Evolutionary conservation across 2,888 invertebrate species (phyloP).

Genomic region (Eristalis intricaria): DNA sequence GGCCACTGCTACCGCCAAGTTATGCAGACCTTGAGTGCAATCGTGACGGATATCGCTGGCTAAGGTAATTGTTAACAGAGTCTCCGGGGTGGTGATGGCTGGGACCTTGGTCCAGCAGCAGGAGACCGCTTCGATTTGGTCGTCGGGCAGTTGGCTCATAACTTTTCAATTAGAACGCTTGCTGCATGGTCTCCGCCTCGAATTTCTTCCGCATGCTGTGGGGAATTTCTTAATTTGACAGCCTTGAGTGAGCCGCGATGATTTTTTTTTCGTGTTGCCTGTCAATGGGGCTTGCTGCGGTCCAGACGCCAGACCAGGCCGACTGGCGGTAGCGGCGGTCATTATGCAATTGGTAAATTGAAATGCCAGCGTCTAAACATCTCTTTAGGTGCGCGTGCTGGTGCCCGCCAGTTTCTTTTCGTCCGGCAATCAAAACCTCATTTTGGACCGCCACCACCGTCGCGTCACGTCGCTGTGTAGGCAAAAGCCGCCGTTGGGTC

Average conservation of each 20-base stretch:
- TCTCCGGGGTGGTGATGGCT: constrained; percentile 9
- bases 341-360: constrained; percentile 64
- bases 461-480: constrained; percentile 10
- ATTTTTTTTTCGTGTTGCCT: constrained; percentile 30
- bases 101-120: constrained; percentile 49
- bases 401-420: constrained; percentile 22
- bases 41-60: constrained; percentile 66
- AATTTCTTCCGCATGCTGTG: constrained; percentile 68
- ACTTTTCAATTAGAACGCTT: constrained; percentile 70
- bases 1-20: constrained; percentile 37
- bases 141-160: constrained; percentile 61
- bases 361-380: constrained; percentile 51
- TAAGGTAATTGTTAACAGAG: constrained; percentile 61
- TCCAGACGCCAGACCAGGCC: neutral
- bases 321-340: constrained; percentile 6
- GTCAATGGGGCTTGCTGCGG: constrained; percentile 18
- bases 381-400: neutral
- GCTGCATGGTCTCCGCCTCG: constrained; percentile 20
- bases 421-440: constrained; percentile 38
- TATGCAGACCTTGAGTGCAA: constrained; percentile 62
- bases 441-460: constrained; percentile 11
- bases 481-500: constrained; percentile 48
- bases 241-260: constrained; percentile 62
- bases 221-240: constrained; percentile 71
- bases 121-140: constrained; percentile 58